Base-by-base conservation (phyloP, 1,140 invertebrate species). In the Leucophenga varia region DNA sequence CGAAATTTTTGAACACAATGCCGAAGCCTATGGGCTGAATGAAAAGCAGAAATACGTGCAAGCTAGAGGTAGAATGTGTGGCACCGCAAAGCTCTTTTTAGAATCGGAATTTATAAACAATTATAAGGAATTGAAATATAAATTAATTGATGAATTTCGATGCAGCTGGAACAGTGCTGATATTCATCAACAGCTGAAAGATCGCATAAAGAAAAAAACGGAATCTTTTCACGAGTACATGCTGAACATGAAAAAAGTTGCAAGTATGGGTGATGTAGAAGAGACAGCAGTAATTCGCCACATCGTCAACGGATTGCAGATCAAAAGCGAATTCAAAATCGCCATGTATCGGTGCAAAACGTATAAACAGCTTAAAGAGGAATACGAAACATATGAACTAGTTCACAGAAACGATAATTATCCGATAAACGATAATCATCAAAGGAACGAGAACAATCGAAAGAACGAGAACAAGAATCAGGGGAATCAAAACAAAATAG, bases 291-390 rank as follows among this genome's bases (percentile, higher is more conserved):
- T 35, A 13, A 35, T 35, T 19, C 18, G 36, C 5, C 18, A 19
- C 14, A 21, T 19, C 8, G 36, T 18, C 3, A n/a, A 19, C 7
- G 18, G 36, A 5, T 12, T 16, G 18, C 8, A 38, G 3, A 38
- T 47, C 2, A 19, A 19, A 31, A 37, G 9, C 13, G 45, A 39
- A n/a, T 31, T 17, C 12, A 47, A 38, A 40, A 39, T 28, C 31
- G 16, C 9, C 10, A 13, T 44, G 7, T 35, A 16, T 13, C 19
- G 31, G 13, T 32, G 13, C 3, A 47, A 38, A 31, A 31, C 45
- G 31, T 32, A 38, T 20, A 25, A 20, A 9, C 34, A 44, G 5
- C 48, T 50, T n/a, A n/a, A n/a, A n/a, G n/a, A n/a, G n/a, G n/a
- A n/a, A 8, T n/a, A 39, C 25, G 22, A 50, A 14, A 21, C 43